Conservation (phyloP, 2,797 vertebrate species). For the Onychomys torridus region DNA sequence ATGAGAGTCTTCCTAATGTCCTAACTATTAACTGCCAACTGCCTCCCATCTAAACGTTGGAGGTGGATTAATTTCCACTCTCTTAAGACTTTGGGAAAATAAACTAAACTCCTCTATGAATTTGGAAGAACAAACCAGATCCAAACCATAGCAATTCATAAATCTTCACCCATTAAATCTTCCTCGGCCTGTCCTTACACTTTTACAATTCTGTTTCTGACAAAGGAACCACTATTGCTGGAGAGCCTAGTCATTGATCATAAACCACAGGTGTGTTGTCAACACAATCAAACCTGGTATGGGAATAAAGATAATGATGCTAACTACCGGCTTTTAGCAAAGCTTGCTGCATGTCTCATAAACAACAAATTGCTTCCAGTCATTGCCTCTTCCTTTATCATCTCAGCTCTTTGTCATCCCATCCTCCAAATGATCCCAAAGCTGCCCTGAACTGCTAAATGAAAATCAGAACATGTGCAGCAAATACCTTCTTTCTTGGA, state of each 20-base stretch:
- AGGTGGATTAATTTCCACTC: background rate
- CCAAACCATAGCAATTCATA: background rate
- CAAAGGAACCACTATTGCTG: conserved; percentile 7
- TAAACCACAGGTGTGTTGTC: conserved; percentile 75
- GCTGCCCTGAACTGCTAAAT: conserved; percentile 19
- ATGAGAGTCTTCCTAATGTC: background rate
- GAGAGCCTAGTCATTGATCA: conserved; percentile 70
- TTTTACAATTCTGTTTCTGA: conserved; percentile 46
- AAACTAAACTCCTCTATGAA: background rate
- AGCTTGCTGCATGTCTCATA: conserved; percentile 39
- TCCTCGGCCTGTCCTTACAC: conserved; percentile 45
- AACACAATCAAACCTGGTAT: conserved; percentile 63
- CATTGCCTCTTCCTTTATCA: conserved; percentile 66
- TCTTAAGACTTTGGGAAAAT: background rate
- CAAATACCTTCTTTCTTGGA: background rate
- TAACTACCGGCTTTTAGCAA: conserved; percentile 66
- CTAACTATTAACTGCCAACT: background rate
- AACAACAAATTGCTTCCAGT: conserved; percentile 27
- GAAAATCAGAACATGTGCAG: background rate
- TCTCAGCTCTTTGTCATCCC: conserved; percentile 56
- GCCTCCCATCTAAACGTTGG: background rate
- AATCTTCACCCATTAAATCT: background rate
- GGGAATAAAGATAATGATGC: conserved; percentile 60
- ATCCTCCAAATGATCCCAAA: conserved; percentile 30
- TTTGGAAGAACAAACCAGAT: background rate